These are phyloP conservation scores for Drosophila nigritarsus DNA, from an alignment of 2,888 invertebrate genomes.

Conservation along the genomic window DNA sequence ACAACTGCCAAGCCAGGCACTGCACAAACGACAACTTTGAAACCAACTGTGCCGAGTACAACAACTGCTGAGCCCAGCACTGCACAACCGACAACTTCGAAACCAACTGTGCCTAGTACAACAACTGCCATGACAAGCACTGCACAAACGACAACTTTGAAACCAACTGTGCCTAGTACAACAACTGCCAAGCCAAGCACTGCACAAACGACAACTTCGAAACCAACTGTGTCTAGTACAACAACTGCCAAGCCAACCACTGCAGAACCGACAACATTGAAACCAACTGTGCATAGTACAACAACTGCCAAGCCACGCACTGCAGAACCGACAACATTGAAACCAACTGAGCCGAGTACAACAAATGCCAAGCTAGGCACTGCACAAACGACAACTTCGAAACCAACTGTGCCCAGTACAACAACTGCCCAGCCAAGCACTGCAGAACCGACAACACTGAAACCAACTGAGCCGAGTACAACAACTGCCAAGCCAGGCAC, in stretches of 20 bases:
- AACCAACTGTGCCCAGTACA: no score
- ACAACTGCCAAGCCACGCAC: background rate
- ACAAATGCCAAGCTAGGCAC: background rate
- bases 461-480: background rate
- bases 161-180: background rate
- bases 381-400: background rate
- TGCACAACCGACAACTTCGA: background rate
- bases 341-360: background rate
- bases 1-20: no score
- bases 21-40: no score
- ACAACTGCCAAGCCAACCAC: background rate
- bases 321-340: background rate
- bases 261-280: background rate
- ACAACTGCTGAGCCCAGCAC: background rate
- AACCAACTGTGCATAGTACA: background rate
- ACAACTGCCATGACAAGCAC: constrained; percentile 12
- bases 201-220: no score
- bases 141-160: constrained; percentile 7
- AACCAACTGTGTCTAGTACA: no score
- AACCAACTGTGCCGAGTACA: background rate
- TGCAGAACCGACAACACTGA: background rate
- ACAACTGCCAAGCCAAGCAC: background rate
- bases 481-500: background rate
- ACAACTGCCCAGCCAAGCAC: background rate
- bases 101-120: background rate